These are phyloP conservation scores for Hydrocynus forskahlii DNA, from an alignment of 2,797 vertebrate species.

Conservation along the genomic window DNA sequence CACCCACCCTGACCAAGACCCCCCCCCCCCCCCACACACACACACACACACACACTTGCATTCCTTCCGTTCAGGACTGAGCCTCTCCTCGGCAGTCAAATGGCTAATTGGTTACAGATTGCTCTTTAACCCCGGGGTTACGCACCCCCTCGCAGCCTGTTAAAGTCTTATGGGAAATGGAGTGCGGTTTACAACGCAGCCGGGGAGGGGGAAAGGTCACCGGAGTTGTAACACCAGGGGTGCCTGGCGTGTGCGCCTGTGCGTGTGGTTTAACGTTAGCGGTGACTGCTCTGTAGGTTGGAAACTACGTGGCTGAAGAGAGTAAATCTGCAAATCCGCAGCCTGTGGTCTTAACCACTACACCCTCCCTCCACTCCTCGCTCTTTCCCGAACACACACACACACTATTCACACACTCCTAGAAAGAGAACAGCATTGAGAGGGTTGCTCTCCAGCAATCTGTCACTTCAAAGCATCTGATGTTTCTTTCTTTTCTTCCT, in stretches of 20 bases:
- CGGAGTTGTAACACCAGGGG: slow-evolving; percentile 47
- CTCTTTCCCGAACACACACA: slow-evolving; percentile 27
- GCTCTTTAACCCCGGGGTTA: slow-evolving; percentile 81
- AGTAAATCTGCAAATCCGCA: slow-evolving; percentile 40
- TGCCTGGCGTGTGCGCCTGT: slow-evolving; percentile 34
- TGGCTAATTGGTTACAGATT: slow-evolving; percentile 83
- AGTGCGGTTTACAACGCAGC: slow-evolving; percentile 77
- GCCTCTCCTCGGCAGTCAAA: slow-evolving; percentile 72
- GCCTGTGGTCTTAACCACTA: slow-evolving; percentile 43
- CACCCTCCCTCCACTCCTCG: slow-evolving; percentile 25
- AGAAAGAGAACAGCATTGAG: slow-evolving; percentile 43
- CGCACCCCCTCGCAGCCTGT: slow-evolving; percentile 65
- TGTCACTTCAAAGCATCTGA: slow-evolving; percentile 58
- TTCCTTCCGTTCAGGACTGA: slow-evolving; percentile 73
- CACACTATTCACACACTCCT: slow-evolving; percentile 35
- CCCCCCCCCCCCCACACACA: slow-evolving; percentile 49
- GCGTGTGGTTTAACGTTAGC: slow-evolving; percentile 29
- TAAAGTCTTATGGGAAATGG: slow-evolving; percentile 77
- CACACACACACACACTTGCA: slow-evolving; percentile 60
- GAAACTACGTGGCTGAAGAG: slow-evolving; percentile 41
- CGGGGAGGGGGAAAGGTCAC: slow-evolving; percentile 71
- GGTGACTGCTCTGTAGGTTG: slow-evolving; percentile 42
- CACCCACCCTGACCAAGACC: slow-evolving; percentile 34
- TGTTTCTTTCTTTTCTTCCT: slow-evolving; percentile 29
- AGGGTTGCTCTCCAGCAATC: slow-evolving; percentile 50